Evolutionary conservation across 1,140 invertebrate species (phyloP).

Genomic region (Saccostrea glomerata): DNA sequence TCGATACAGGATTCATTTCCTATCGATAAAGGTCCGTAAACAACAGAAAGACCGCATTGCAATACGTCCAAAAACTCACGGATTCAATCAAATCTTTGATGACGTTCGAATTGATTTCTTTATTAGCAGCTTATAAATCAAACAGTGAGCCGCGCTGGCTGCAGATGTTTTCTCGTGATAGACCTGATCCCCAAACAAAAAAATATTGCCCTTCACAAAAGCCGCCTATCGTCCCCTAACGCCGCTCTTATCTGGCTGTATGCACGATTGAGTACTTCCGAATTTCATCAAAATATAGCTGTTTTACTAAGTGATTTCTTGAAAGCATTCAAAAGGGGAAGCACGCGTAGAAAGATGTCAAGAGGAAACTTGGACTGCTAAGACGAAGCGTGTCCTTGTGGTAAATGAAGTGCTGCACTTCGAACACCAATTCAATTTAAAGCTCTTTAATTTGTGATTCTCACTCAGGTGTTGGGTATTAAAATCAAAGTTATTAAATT

Average conservation of each 20-base stretch:
- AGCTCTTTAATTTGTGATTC: background rate
- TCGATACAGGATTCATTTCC: background rate
- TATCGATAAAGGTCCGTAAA: background rate
- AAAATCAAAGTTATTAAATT: background rate
- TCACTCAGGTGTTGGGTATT: background rate
- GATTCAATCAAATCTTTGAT: constrained; percentile 37
- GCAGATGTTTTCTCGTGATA: constrained; percentile 9
- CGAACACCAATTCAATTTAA: constrained; percentile 2
- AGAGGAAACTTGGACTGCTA: constrained; percentile 12
- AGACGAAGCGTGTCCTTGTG: constrained; percentile 28
- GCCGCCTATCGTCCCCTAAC: constrained; percentile 18
- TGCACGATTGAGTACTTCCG: constrained; percentile 37
- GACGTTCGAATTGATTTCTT: constrained; percentile 36
- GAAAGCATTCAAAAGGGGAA: constrained; percentile 36
- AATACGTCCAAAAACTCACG: background rate
- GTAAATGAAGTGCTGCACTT: constrained; percentile 24
- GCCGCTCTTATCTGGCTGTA: constrained; percentile 19
- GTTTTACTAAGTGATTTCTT: constrained; percentile 38
- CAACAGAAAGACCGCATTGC: background rate
- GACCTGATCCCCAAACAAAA: constrained; percentile 29
- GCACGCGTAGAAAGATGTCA: constrained; percentile 26
- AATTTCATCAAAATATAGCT: constrained; percentile 23
- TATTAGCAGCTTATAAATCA: constrained; percentile 32
- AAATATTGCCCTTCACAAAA: constrained; percentile 18
- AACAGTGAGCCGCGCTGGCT: constrained; percentile 10